Evolutionary conservation across 64 coral and sea anemone genomes (phyloP).

Genomic region (Dendronephthya gigantea): DNA sequence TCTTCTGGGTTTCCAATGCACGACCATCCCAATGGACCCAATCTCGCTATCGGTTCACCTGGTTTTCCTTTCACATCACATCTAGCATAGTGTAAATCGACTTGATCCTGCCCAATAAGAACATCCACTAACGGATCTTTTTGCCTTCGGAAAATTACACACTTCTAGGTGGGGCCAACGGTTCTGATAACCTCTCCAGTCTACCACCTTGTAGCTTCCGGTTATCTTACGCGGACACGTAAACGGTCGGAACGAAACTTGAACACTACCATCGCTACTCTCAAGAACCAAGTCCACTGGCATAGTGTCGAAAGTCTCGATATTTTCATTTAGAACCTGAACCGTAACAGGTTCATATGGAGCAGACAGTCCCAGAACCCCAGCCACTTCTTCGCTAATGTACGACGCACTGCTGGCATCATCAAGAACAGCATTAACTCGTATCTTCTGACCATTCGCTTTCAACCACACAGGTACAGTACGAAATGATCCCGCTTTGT

Average conservation of each 20-base stretch:
- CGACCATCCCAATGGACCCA: slow-evolving; percentile 33
- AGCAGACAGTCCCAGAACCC: background rate
- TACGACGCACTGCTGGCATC: background rate
- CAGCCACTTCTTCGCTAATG: background rate
- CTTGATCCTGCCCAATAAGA: background rate
- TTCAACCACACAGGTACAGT: background rate
- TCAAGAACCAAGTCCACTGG: background rate
- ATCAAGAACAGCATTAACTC: background rate
- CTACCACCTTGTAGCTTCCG: background rate
- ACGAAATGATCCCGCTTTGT: background rate
- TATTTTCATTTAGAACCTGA: background rate
- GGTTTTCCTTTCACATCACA: slow-evolving; percentile 28
- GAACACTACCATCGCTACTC: background rate
- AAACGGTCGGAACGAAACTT: background rate
- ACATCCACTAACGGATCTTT: slow-evolving; percentile 4
- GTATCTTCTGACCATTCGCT: background rate
- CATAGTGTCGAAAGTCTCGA: slow-evolving; percentile 2
- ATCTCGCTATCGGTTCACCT: slow-evolving; percentile 17
- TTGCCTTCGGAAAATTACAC: background rate
- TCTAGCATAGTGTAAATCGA: background rate
- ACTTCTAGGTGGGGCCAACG: background rate
- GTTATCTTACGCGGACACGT: background rate
- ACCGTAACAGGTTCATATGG: background rate
- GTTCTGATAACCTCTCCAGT: background rate
- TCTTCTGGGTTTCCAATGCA: slow-evolving; percentile 8